Evolutionary conservation across 2,113 vertebrate species (phyloP), one percentile per base, ranked within the genome.

Genomic region (Pelmatolapia mariae): DNA sequence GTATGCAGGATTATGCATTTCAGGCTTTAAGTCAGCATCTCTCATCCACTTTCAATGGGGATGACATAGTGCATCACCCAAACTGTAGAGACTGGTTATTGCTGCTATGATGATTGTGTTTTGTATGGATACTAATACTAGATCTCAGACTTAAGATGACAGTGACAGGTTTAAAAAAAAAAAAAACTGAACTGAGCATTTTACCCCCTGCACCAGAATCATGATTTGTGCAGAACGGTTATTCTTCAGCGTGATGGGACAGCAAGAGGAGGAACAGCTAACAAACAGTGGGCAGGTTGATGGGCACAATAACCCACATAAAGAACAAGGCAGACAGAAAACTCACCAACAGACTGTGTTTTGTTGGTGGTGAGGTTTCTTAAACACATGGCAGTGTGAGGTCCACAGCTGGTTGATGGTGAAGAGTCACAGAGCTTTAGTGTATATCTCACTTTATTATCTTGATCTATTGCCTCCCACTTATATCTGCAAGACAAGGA

Each of bases 401-500:
- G 0, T 43, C 94, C 97, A 86, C 98, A 99, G 7, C 56, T 80
- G 36, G 95, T 66, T 4, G 91, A 1, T 2, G 90, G 92, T 12
- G 96, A 94, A 1, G 95, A 95, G 50, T 66, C 93, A 68, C 98
- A 99, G 8, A 98, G 89, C 89, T 94, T 98, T 85, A 99, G 94
- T 54, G 97, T 96, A 95, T 99, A 99, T 78, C 90, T 93, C 10
- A 97, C 90, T 0, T 94, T 91, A 45, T 91, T 97, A 87, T 97
- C 96, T 68, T 85, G 80, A 94, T 99, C 98, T 71, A 98, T 95
- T 45, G 98, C 98, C 95, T 98, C 93, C 98, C 98, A 99, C 31
- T 97, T 97, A 83, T 97, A 98, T 80, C 98, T 99, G 93, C 54
- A 96, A 81, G 68, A 86, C 43, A 84, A 38, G 31, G 16, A 63